phyloP scores from a whole-genome alignment of 2,888 invertebrate species.

The Minunthozetes semirufus region DNA sequence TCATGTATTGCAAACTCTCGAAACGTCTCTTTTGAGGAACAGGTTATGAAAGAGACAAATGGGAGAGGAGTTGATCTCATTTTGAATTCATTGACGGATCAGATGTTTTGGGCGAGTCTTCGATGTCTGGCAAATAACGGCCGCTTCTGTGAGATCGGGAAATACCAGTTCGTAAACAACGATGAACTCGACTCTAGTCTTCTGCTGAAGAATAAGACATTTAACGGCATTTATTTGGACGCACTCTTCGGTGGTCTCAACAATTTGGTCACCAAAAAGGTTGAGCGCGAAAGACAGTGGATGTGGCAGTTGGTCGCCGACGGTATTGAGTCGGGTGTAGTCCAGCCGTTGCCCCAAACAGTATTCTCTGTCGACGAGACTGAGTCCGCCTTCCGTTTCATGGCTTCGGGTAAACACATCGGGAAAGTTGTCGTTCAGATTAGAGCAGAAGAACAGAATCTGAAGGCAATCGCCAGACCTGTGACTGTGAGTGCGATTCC shows the following conservation, averaged over 20 bases:
- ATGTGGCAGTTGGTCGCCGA: conserved; percentile 61
- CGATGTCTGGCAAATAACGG: conserved; percentile 86
- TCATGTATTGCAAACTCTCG: conserved; percentile 50
- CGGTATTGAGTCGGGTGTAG: conserved; percentile 79
- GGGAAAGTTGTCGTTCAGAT: conserved; percentile 91
- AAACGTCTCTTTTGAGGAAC: conserved; percentile 50
- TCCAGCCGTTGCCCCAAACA: conserved; percentile 78
- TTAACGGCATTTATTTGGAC: conserved; percentile 55
- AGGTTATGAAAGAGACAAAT: conserved; percentile 47
- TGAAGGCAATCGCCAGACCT: conserved; percentile 37
- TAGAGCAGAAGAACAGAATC: conserved; percentile 64
- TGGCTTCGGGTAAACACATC: conserved; percentile 97
- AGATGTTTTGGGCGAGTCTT: conserved; percentile 86
- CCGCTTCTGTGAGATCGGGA: conserved; percentile 54
- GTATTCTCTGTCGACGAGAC: conserved; percentile 77
- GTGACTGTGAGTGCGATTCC: conserved; percentile 65
- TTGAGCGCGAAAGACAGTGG: background rate
- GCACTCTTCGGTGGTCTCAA: conserved; percentile 50
- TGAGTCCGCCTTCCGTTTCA: conserved; percentile 83
- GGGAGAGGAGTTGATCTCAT: conserved; percentile 72
- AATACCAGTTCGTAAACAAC: conserved; percentile 44
- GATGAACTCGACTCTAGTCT: conserved; percentile 50
- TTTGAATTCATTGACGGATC: conserved; percentile 90
- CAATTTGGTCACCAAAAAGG: background rate
- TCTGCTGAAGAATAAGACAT: conserved; percentile 53